Base-by-base conservation (phyloP, 2,888 invertebrate species). In the Drosophila anceps region DNA sequence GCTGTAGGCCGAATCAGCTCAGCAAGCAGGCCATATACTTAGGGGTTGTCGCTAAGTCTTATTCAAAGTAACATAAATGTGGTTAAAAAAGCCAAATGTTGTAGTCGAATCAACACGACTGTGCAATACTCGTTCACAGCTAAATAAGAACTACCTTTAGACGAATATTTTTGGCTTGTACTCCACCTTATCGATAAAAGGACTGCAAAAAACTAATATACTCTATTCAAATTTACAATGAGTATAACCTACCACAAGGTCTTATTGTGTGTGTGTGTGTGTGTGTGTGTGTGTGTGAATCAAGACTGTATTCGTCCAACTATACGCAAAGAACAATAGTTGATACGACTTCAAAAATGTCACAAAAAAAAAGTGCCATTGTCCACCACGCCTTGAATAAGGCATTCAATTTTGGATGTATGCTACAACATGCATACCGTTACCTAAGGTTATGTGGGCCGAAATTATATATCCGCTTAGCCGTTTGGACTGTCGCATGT, bases 381-480 rank as follows among this genome's bases (percentile, higher is more conserved):
- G 60, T 46, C 24, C 46, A 54, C n/a, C 31, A 13, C 20, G 46
- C 24, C 54, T 55, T 58, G 37, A 37, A 33, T 20, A 9, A 15
- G 41, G 24, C 35, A 60, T 51, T 55, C 57, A 43, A 58, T 58
- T 48, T 57, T 15, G 29, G 58, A 33, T 24, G 37, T 39, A 46
- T 60, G 44, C 46, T 67, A 9, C 29, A 51, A 31, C 39, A 73
- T 53, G 37, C 53, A 37, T 35, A 20, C 20, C 10, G 10, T 35
- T 61, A 35, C 7, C 37, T 44, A 13, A 33, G 61, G 67, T 50
- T 58, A 24, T 39, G 37, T 33, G 27, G 39, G 39, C 39, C n/a
- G 31, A 69, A 84, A 73, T 73, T 78, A 81, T 81, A 85, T 88
- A 81, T 81, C 83, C 67, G 84, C 88, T 83, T 83, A 78, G 74